Base-by-base conservation (phyloP, 2,797 vertebrate species). In the Podarcis lilfordi region DNA sequence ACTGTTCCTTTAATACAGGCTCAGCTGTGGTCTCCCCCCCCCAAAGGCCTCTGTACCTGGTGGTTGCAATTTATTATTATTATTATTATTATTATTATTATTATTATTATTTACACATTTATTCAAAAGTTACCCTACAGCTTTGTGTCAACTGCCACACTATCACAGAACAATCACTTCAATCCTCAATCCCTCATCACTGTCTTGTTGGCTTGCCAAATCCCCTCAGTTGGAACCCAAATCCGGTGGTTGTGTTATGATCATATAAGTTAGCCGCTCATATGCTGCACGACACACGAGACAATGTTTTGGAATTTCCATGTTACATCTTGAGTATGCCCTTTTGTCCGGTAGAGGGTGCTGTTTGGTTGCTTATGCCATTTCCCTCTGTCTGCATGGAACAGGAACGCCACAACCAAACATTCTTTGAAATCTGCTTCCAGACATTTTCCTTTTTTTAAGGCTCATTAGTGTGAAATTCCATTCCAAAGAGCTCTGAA, bases 381-480 rank as follows among this genome's bases (percentile, higher is more conserved):
- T 13, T 29, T 87, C 77, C 21, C 77, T 50, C 91, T 86, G 37
- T 89, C 92, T 45, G 78, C 91, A 77, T 68, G 1, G 78, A 92
- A 4, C 15, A 4, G 11, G 2, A 27, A 82, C 2, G 87, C 86
- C 91, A 89, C 93, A 76, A 32, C 90, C 66, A 93, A 95, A 92
- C 77, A 35, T 88, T 86, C 94, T 96, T 93, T 92, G 95, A 96
- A 95, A 95, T 92, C 96, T 93, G 91, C 89, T 96, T 95, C 93
- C 90, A 80, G 95, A 90, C 93, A 15, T 89, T 96, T 96, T 94
- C n/a, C n/a, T 97, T 96, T 96, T 92, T 85, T 80, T 1, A 80
- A 91, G 93, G 91, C 94, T 96, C 93, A 92, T 96, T 93, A 95
- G 95, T 96, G 94, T 95, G 96, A 97, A 96, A 96, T 96, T 94